Evolutionary conservation across 2,888 invertebrate species (phyloP), one percentile per base, ranked within the genome.

Genomic region (Cyclophora punctaria): DNA sequence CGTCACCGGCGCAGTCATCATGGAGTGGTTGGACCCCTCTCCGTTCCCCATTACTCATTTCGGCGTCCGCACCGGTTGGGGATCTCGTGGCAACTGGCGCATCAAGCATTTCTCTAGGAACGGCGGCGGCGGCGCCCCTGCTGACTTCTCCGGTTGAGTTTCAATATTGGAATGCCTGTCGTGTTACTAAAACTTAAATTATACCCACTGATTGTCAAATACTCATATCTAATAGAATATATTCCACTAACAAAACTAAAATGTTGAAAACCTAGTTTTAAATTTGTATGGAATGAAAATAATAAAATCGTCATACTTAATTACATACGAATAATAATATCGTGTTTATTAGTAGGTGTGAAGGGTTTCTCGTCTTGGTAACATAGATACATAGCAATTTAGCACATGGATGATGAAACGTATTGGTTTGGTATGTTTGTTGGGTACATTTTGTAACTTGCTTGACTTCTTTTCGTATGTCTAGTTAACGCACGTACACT

Each of bases 41-140:
- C 91, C 92, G 4, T 90, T 92, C 75, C 88, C 89, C 46, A 75
- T 92, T 49, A 89, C 90, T 51, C 90, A 91, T 79, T 90, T 92
- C 67, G 93, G 92, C 45, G 87, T 92, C 53, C 89, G 92, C 53
- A 92, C 92, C 7, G 90, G 86, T 52, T 93, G 91, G 89, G 93
- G 93, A 50, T 90, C 92, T 35, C 84, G 89, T 53, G 93, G 92
- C 55, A 81, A 89, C 56, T 93, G 93, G 93, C 90, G 89, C 62
- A 84, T 92, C 65, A 59, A 57, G 43, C 83, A 87, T 64, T 88
- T 76, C 78, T 58, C 63, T 67, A 62, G 57, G 51, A 49, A 58
- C 55, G 73, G 69, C 57, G 62, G 63, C 50, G 72, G 69, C 60
- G 58, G 58, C 7, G 73, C 70, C 57, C 67, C 66, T 1, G 20